Conservation (phyloP, 2,113 vertebrate species). For the Dipodomys spectabilis region DNA sequence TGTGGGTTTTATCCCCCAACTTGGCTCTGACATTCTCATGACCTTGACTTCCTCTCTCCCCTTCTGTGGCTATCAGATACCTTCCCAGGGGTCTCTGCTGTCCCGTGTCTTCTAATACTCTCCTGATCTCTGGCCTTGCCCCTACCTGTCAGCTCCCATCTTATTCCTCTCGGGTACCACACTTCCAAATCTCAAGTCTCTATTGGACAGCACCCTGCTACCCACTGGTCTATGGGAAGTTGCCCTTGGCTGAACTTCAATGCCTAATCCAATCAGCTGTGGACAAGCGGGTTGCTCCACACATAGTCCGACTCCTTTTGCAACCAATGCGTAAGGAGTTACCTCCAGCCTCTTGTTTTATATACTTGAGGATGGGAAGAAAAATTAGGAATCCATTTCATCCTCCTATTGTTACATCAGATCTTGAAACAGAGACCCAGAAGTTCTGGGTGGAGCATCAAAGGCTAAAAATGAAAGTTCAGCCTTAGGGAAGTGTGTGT, state of each 20-base stretch:
- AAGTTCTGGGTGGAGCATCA: background rate
- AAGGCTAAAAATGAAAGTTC: conserved; percentile 8
- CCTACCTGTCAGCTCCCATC: background rate
- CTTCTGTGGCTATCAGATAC: background rate
- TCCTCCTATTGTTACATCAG: background rate
- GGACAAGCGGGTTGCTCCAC: background rate
- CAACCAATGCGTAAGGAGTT: background rate
- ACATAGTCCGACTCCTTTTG: background rate
- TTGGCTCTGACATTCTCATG: background rate
- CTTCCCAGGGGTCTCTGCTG: background rate
- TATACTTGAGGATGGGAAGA: too few relatives aligned
- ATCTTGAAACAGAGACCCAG: conserved; percentile 47
- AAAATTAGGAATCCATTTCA: background rate
- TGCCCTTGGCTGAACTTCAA: background rate
- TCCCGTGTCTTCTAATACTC: background rate
- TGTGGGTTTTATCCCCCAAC: background rate
- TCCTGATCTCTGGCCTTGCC: conserved; percentile 1
- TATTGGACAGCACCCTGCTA: background rate
- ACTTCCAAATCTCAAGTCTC: background rate
- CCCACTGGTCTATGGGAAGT: background rate
- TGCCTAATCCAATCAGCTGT: background rate
- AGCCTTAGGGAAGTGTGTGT: background rate
- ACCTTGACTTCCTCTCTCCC: background rate
- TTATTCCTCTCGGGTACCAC: background rate
- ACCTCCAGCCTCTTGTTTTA: background rate